Base-by-base conservation (phyloP, 2,888 invertebrate genomes). In the Encarsia formosa region DNA sequence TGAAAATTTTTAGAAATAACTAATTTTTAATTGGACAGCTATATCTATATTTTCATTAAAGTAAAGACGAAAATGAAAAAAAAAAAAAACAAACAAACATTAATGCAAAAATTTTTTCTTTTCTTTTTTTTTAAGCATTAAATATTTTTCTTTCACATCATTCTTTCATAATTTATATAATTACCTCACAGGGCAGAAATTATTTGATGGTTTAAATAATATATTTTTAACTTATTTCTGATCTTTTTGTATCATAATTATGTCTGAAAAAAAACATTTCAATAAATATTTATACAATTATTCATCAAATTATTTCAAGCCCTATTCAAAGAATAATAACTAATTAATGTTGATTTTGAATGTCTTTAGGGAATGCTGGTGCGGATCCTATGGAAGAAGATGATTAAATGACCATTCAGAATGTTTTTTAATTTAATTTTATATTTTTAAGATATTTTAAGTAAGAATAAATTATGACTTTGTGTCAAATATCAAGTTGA, bases 371-470 rank as follows among this genome's bases (percentile, higher is more conserved):
- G 41, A 63, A 61, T n/a, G 52, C 61, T 39, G 56, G 60, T 38
- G 55, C 60, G 18, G 70, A 67, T 47, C 59, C 63, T n/a, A 71
- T 71, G 67, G 71, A 73, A 56, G 71, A 73, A 60, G 72, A 73
- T 35, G 72, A 73, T 35, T 70, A 59, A 69, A 34, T 42, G 37
- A 5, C 39, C 29, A 55, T 52, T 49, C 40, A 43, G 50, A 38
- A n/a, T n/a, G n/a, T n/a, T n/a, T n/a, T 49, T 38, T 38, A 45
- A n/a, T 51, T 45, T 52, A 57, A 29, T 20, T n/a, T n/a, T 39
- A 43, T 56, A 53, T 54, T 40, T 48, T 51, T 45, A 48, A 51
- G 39, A 9, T 11, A 48, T 57, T 55, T 46, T 39, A 51, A 13
- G 52, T n/a, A 19, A 34, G 42, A 40, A 31, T 15, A 5, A 26